Base-by-base conservation (phyloP, 1,140 invertebrate species). In the Idris sp. region DNA sequence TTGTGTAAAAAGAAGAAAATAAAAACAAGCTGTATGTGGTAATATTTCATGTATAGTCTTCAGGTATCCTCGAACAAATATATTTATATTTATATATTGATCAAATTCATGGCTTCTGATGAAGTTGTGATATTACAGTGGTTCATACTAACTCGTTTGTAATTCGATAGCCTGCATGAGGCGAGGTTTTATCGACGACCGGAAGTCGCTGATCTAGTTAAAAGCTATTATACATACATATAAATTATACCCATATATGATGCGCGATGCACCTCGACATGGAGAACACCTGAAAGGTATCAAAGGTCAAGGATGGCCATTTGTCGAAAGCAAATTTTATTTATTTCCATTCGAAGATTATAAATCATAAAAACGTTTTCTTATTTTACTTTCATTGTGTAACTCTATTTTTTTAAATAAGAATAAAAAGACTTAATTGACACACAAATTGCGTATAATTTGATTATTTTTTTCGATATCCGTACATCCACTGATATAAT, bases 141-240 rank as follows among this genome's bases (percentile, higher is more conserved):
- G 74, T 72, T 67, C 56, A 71, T 76, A 71, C 73, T 67, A 76
- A 71, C 74, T 76, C 65, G 61, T 71, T 67, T 71, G 74, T 67
- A 72, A 76, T 76, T 76, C 61, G 73, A 76, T 71, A 76, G 64
- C 59, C 35, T 54, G 51, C 53, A 33, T 58, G 59, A 53, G 65
- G 46, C 58, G 51, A 64, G 73, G 75, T 74, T 77, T 74, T 74
- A 67, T 74, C 69, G 40, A 41, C 58, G 53, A 73, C 58, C 74
- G 74, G 74, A 77, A 77, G 69, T 77, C 68, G 69, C 53, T 68
- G 74, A 64, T 77, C 71, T 78, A 74, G 65, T 78, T 72, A 72
- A 68, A 62, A 72, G 73, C 61, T 69, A 72, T 69, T 75, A 71
- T 59, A 73, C 62, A 71, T 72, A 72, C 67, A 62, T 64, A 73